These are phyloP conservation scores for Philopedon plagiatum DNA, from an alignment of 2,888 invertebrate genomes.

Conservation along the genomic window DNA sequence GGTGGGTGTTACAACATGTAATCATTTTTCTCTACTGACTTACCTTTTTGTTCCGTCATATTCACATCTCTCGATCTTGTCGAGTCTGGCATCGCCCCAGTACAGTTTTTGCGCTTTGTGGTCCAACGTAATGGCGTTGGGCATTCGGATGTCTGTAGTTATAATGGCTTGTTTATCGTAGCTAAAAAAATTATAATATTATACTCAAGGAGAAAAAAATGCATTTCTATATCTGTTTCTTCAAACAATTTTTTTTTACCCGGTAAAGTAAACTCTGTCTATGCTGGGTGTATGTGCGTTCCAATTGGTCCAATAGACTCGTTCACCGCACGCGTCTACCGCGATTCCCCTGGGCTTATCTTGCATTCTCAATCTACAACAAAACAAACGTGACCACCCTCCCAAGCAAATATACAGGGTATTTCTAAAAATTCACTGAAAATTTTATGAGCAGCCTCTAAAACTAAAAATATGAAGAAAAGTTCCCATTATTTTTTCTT, in stretches of 20 bases:
- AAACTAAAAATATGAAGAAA: too few species aligned
- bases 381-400: too few species aligned
- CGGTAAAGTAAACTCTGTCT: conserved; percentile 76
- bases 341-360: conserved; percentile 90
- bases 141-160: conserved; percentile 86
- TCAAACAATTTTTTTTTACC: too few species aligned
- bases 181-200: too few species aligned
- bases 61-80: conserved; percentile 87
- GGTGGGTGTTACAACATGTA: too few species aligned
- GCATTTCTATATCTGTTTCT: too few species aligned
- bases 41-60: conserved; percentile 82
- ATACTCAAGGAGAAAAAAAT: too few species aligned
- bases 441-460: too few species aligned
- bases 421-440: neutral
- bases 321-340: conserved; percentile 84
- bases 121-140: conserved; percentile 87
- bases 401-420: too few species aligned
- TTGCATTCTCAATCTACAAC: conserved; percentile 70
- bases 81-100: conserved; percentile 89
- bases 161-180: conserved; percentile 80
- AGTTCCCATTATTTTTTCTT: too few species aligned
- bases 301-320: conserved; percentile 94
- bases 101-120: conserved; percentile 82
- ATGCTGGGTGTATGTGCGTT: conserved; percentile 85
- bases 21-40: conserved; percentile 74